These are phyloP conservation scores for Microtus montanus DNA, from an alignment of 2,113 vertebrate genomes.

Conservation along the genomic window DNA sequence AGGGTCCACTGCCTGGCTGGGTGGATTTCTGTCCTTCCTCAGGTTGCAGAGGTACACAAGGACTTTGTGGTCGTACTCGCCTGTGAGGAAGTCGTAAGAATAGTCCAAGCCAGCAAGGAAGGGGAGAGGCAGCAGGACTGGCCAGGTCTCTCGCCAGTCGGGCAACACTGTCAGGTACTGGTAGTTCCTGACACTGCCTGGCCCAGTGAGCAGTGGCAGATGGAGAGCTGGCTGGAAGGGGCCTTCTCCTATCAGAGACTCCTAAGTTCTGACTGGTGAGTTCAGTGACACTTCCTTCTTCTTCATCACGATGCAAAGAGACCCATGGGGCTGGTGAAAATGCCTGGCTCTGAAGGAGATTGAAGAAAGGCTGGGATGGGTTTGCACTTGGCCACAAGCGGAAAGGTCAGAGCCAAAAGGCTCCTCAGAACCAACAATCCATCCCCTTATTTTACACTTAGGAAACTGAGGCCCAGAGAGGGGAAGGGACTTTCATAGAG, in stretches of 20 bases:
- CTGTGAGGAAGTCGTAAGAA: neutral
- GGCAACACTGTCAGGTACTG: slow-evolving; percentile 3
- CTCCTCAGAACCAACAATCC: neutral
- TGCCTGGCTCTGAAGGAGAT: slow-evolving; percentile 31
- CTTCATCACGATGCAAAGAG: slow-evolving; percentile 48
- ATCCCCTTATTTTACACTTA: neutral
- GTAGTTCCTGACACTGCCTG: slow-evolving; percentile 35
- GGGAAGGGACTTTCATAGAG: neutral
- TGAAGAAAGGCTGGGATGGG: neutral
- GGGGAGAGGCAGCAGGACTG: neutral
- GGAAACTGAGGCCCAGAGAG: slow-evolving; percentile 2
- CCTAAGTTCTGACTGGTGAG: neutral
- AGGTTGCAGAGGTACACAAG: neutral
- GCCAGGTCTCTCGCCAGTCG: neutral
- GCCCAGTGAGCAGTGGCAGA: neutral
- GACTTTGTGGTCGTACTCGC: neutral
- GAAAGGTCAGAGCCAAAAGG: neutral
- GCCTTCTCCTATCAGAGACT: slow-evolving; percentile 20
- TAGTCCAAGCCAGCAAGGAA: neutral
- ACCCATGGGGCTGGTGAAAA: neutral
- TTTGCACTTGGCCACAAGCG: neutral
- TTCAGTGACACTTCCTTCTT: neutral
- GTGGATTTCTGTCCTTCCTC: neutral
- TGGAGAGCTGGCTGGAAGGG: neutral
- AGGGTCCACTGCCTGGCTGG: neutral